Evolutionary conservation across 2,888 invertebrate genomes (phyloP), one percentile per base, ranked within the genome.

Genomic region (Leptinotarsa peninsularis): DNA sequence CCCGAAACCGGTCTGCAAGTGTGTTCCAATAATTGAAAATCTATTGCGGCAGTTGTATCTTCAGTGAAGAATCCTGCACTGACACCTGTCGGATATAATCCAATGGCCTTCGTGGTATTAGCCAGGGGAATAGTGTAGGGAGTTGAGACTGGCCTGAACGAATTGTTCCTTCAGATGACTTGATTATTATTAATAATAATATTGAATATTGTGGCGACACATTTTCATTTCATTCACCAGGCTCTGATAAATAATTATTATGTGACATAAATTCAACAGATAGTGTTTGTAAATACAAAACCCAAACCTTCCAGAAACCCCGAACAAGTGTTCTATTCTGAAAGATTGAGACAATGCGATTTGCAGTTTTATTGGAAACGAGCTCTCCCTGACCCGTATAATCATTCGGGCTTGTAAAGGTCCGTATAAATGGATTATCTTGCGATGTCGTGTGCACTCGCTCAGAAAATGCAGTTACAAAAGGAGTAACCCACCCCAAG

Each of bases 391-490:
- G 83, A 84, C 84, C 84, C 82, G 85, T 85, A 84, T 83, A 85
- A 85, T 84, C 86, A 84, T 83, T 81, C 82, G 82, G 84, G 84
- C 86, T 85, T 86, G 86, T 86, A 87, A 87, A 87, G 86, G 86
- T 86, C 86, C 84, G 80, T 82, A 81, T 87, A 87, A 87, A 86
- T 84, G 86, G 86, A 86, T 87, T 86, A 87, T 76, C 84, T 50
- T 82, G 77, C 85, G 83, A 84, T 84, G 84, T 84, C 84, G 84
- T 83, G 85, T 85, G 85, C 87, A 85, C 81, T 86, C 86, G 86
- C 82, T 87, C 83, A 86, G 85, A 87, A 87, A 87, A 87, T 87
- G 81, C 85, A 84, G 85, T 87, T 87, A 87, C 76, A 79, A 78
- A 77, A 77, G 82, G 79, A 84, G 82, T 81, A 79, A 81, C 78